phyloP scores from a whole-genome alignment of 2,797 vertebrate genomes.

The Epinephelus coioides region DNA sequence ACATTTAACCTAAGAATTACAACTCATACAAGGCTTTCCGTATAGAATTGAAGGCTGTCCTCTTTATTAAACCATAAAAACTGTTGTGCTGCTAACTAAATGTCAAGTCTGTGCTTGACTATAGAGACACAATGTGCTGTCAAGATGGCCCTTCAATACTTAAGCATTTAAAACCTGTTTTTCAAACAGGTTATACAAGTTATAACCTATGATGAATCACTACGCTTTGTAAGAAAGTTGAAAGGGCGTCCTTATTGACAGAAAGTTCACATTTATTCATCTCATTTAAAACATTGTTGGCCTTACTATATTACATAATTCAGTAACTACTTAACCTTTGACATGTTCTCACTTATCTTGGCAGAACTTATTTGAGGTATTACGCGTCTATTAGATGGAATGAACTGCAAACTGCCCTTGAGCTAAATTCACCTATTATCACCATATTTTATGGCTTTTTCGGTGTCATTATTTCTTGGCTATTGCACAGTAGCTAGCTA shows the following conservation, averaged over 20 bases:
- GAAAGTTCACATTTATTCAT: neutral
- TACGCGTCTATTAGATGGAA: neutral
- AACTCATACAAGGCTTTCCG: neutral
- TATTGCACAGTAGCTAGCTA: neutral
- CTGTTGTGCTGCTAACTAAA: too few species aligned
- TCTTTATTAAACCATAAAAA: too few species aligned
- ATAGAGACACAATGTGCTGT: too few species aligned
- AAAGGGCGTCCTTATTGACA: too few species aligned
- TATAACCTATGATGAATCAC: neutral
- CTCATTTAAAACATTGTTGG: too few species aligned
- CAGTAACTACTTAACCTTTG: neutral
- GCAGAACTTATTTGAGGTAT: neutral
- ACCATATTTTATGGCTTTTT: neutral
- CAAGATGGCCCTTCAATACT: neutral
- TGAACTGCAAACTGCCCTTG: neutral
- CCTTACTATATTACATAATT: neutral
- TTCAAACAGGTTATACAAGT: neutral
- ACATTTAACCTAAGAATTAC: neutral
- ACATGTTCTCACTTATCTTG: neutral
- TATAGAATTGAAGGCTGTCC: too few species aligned
- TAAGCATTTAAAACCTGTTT: neutral
- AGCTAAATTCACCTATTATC: neutral
- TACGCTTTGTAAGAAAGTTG: neutral
- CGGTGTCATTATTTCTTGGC: neutral
- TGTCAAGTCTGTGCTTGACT: neutral